Evolutionary conservation across 2,113 vertebrate species (phyloP).

Genomic region (Pterocles orientalis): DNA sequence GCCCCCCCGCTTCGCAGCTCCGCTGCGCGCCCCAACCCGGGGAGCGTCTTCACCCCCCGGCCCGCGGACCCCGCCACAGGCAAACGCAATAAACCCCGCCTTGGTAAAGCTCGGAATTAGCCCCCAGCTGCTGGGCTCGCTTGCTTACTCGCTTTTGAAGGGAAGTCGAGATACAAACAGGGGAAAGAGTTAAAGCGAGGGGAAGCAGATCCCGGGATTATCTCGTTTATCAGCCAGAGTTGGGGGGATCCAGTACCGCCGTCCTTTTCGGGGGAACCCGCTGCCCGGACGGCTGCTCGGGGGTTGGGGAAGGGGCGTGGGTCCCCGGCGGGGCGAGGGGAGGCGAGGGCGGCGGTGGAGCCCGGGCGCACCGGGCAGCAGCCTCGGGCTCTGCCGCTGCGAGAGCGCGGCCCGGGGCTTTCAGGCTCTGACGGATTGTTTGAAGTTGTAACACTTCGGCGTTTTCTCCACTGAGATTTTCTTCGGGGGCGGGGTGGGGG

Average conservation of each 20-base stretch:
- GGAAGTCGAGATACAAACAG: neutral
- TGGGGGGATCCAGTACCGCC: neutral
- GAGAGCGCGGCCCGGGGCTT: neutral
- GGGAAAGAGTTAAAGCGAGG: neutral
- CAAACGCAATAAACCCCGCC: fast-evolving
- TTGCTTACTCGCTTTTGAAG: neutral
- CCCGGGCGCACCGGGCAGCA: neutral
- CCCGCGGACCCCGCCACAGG: neutral
- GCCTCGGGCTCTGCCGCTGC: neutral
- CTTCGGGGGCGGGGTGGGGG: neutral
- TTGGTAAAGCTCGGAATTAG: neutral
- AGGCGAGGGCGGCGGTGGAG: neutral
- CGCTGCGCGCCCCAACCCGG: neutral
- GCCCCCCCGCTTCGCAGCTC: too few relatives aligned
- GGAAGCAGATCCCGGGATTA: neutral
- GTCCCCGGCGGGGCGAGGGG: too few relatives aligned
- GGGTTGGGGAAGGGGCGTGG: too few relatives aligned
- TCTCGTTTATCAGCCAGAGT: neutral
- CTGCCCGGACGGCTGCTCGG: neutral
- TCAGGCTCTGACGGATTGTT: neutral
- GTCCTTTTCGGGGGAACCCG: neutral
- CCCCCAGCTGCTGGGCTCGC: neutral
- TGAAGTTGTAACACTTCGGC: neutral
- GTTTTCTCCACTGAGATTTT: neutral
- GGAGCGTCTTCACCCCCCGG: neutral